Percentiles rank a stretch among this genome's conserved stretches.
Conservation (phyloP, 2,888 invertebrate species). For the Tinea pellionella region DNA sequence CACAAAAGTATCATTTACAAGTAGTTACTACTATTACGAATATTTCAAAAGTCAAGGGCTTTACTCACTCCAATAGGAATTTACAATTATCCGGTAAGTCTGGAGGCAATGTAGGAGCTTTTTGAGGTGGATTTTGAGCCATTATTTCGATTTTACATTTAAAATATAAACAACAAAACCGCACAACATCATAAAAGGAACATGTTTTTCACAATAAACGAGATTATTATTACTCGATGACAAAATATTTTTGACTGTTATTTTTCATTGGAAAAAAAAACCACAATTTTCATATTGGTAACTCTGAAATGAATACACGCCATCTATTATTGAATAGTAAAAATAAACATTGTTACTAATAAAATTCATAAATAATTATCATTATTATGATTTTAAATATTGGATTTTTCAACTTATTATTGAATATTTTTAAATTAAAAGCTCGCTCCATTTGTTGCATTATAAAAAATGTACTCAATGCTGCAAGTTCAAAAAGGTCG, state of each 20-base stretch:
- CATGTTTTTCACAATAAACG: background rate
- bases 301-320: background rate
- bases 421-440: too few relatives aligned
- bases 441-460: too few relatives aligned
- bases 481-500: too few relatives aligned
- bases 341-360: background rate
- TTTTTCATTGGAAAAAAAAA: background rate
- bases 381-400: too few relatives aligned
- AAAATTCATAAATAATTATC: too few relatives aligned
- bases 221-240: background rate
- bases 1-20: conserved; percentile 21
- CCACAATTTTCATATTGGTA: background rate
- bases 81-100: conserved; percentile 48
- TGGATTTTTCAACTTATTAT: too few relatives aligned
- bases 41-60: background rate
- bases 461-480: too few relatives aligned
- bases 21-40: background rate
- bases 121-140: background rate
- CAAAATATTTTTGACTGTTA: background rate
- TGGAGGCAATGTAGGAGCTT: background rate
- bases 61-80: conserved; percentile 60
- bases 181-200: background rate
- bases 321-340: background rate
- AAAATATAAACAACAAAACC: background rate
- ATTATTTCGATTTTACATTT: background rate